Conservation (phyloP, 2,113 vertebrate species). For the Atractosteus spatula region DNA sequence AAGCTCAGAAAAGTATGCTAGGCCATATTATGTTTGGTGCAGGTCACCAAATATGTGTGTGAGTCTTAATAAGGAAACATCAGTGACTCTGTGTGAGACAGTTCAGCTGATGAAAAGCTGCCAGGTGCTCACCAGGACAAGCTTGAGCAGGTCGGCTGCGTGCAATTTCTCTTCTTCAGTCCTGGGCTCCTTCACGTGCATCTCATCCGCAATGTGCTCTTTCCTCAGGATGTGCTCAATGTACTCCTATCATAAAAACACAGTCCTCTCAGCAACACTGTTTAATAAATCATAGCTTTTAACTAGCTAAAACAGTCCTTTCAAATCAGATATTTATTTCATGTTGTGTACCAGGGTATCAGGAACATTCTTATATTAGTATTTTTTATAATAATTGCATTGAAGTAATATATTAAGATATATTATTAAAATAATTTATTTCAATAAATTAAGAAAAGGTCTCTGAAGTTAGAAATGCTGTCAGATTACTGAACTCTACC, state of each 20-base stretch:
- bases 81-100: no score
- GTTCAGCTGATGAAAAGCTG: no score
- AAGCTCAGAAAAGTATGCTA: no score
- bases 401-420: background rate
- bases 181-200: slow-evolving; percentile 74
- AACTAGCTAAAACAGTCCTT: no score
- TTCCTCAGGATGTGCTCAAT: slow-evolving; percentile 72
- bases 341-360: background rate
- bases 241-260: slow-evolving; percentile 64
- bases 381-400: background rate
- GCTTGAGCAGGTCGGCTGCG: slow-evolving; percentile 65
- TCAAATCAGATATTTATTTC: no score
- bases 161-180: slow-evolving; percentile 63
- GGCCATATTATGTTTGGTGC: no score
- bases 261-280: slow-evolving; percentile 56
- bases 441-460: no score
- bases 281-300: background rate
- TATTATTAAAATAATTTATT: background rate
- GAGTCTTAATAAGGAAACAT: no score
- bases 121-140: slow-evolving; percentile 63
- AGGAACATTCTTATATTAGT: background rate
- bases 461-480: no score
- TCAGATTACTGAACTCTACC: no score
- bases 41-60: no score
- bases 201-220: slow-evolving; percentile 65